phyloP scores from a whole-genome alignment of 2,888 invertebrate genomes.

The Lysandra coridon region DNA sequence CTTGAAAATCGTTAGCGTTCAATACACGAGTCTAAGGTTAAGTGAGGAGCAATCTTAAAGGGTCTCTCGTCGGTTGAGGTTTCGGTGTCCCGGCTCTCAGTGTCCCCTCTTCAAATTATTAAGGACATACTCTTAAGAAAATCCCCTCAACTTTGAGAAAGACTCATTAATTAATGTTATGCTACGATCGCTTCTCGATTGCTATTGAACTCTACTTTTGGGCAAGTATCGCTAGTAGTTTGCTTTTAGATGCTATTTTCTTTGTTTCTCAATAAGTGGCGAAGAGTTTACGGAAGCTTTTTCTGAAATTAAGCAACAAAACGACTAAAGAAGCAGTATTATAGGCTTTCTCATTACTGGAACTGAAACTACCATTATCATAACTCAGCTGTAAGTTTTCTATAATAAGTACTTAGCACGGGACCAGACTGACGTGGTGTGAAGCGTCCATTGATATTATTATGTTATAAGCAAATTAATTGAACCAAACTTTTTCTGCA shows the following conservation, averaged over 20 bases:
- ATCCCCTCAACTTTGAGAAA: slow-evolving; percentile 5
- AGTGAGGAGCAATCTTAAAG: slow-evolving; percentile 20
- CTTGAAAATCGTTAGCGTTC: not conserved
- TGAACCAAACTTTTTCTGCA: too few species aligned
- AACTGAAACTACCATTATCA: too few species aligned
- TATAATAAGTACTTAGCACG: too few species aligned
- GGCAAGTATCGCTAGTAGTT: not conserved
- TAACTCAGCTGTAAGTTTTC: too few species aligned
- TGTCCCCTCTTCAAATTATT: slow-evolving; percentile 19
- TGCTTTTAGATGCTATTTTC: not conserved
- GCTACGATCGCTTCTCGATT: slow-evolving; percentile 1
- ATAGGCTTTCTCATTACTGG: too few species aligned
- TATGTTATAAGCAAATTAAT: too few species aligned
- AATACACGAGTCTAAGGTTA: slow-evolving; percentile 10
- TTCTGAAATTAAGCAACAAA: too few species aligned
- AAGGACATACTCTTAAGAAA: slow-evolving; percentile 6
- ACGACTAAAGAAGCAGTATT: too few species aligned
- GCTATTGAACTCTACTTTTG: not conserved
- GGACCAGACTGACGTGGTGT: too few species aligned
- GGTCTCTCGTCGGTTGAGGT: slow-evolving; percentile 14
- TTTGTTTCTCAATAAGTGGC: not conserved
- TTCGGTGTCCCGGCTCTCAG: not conserved
- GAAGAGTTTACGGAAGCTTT: too few species aligned
- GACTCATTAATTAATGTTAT: not conserved
- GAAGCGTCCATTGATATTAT: too few species aligned